These are phyloP conservation scores for Agrochola circellaris DNA, from an alignment of 2,888 invertebrate species.

Conservation along the genomic window DNA sequence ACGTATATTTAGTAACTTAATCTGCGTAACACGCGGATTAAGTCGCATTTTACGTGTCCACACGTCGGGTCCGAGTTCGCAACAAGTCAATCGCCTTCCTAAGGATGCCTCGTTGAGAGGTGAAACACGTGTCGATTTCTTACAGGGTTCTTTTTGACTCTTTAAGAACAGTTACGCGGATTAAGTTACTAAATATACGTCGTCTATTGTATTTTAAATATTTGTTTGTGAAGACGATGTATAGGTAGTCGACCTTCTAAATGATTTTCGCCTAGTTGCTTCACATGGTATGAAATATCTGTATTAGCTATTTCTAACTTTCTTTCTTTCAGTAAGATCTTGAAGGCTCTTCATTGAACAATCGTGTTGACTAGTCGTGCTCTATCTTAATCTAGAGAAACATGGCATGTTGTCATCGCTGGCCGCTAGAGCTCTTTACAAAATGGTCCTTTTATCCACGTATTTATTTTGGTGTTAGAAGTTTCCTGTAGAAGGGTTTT, in stretches of 20 bases:
- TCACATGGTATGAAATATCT: not conserved
- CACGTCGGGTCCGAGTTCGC: too few relatives aligned
- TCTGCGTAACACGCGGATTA: too few relatives aligned
- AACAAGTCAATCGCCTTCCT: too few relatives aligned
- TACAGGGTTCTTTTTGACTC: too few relatives aligned
- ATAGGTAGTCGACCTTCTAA: not conserved
- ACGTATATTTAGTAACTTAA: too few relatives aligned
- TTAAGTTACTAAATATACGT: too few relatives aligned
- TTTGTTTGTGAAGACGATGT: not conserved
- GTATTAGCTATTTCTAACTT: not conserved
- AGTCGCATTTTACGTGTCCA: too few relatives aligned
- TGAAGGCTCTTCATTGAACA: not conserved
- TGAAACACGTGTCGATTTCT: too few relatives aligned
- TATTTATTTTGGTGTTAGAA: not conserved
- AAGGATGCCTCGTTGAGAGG: too few relatives aligned
- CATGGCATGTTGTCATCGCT: slow-evolving; percentile 31
- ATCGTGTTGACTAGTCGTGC: slow-evolving; percentile 23
- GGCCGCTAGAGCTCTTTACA: not conserved
- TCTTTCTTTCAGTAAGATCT: not conserved
- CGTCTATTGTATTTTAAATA: too few relatives aligned
- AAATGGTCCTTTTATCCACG: not conserved
- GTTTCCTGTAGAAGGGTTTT: not conserved
- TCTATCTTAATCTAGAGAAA: slow-evolving; percentile 44
- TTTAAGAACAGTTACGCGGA: too few relatives aligned
- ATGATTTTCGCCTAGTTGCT: not conserved